These are phyloP conservation scores for Protobothrops flavoviridis DNA, from an alignment of 2,113 vertebrate species.

Conservation along the genomic window DNA sequence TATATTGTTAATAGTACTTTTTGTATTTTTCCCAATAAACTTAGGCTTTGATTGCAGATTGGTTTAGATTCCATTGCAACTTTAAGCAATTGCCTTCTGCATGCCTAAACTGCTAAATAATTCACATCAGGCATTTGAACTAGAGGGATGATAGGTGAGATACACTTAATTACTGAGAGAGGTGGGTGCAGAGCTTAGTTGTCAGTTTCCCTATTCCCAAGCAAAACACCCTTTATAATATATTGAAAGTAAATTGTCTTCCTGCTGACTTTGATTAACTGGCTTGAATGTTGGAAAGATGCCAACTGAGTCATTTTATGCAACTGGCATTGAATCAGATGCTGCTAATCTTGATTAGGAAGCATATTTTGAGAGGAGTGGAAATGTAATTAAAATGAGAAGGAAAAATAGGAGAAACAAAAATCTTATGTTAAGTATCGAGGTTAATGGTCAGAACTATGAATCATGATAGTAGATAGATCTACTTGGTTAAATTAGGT, in stretches of 20 bases:
- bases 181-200: neutral
- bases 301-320: neutral
- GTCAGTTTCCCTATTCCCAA: neutral
- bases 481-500: neutral
- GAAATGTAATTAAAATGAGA: neutral
- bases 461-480: neutral
- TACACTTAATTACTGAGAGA: neutral
- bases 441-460: neutral
- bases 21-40: neutral
- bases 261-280: neutral
- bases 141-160: neutral
- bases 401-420: neutral
- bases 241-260: neutral
- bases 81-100: neutral
- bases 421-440: neutral
- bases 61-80: neutral
- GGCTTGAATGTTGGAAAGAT: neutral
- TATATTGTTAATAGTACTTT: neutral
- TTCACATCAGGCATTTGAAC: neutral
- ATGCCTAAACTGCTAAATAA: neutral
- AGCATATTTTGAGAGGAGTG: neutral
- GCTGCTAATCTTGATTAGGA: neutral
- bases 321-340: neutral
- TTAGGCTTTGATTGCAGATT: neutral
- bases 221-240: neutral